phyloP scores from a whole-genome alignment of 2,888 invertebrate species.

The Eudemis profundana region DNA sequence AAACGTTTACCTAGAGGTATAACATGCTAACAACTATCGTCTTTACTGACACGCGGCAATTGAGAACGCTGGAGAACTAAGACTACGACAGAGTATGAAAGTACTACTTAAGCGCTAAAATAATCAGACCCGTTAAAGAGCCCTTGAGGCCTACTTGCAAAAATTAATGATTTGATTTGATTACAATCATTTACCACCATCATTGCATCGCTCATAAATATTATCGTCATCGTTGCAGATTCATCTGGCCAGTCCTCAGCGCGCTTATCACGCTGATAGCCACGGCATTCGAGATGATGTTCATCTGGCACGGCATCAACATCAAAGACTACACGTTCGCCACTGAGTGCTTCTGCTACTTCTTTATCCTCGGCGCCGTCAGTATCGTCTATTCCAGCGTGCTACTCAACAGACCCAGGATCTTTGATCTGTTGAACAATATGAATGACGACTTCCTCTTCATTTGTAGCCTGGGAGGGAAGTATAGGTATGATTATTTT shows the following conservation, averaged over 20 bases:
- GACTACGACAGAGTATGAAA: too few relatives aligned
- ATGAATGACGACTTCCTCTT: conserved; percentile 64
- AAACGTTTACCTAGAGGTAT: too few relatives aligned
- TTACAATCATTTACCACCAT: too few relatives aligned
- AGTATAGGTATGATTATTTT: conserved; percentile 63
- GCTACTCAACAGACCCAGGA: conserved; percentile 52
- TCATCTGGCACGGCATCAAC: conserved; percentile 55
- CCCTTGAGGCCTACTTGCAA: too few relatives aligned
- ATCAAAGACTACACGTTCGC: conserved; percentile 61
- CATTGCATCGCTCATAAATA: too few relatives aligned
- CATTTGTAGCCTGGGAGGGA: conserved; percentile 57
- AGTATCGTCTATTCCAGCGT: conserved; percentile 57
- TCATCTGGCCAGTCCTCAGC: conserved; percentile 57
- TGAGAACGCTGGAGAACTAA: too few relatives aligned
- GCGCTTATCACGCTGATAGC: conserved; percentile 49
- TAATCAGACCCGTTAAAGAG: too few relatives aligned
- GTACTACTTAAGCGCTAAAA: too few relatives aligned
- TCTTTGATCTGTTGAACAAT: conserved; percentile 54
- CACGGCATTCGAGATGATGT: conserved; percentile 54
- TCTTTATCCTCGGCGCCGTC: conserved; percentile 57
- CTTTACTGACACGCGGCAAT: too few relatives aligned
- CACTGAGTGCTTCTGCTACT: conserved; percentile 67
- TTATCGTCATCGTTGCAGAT: conserved; percentile 58
- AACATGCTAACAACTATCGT: too few relatives aligned
- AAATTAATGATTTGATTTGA: too few relatives aligned